A percentile compares a stretch with the other conserved stretches of the same genome.
These are phyloP conservation scores for Syngnathus floridae DNA, from an alignment of 2,113 vertebrate genomes.

Conservation along the genomic window DNA sequence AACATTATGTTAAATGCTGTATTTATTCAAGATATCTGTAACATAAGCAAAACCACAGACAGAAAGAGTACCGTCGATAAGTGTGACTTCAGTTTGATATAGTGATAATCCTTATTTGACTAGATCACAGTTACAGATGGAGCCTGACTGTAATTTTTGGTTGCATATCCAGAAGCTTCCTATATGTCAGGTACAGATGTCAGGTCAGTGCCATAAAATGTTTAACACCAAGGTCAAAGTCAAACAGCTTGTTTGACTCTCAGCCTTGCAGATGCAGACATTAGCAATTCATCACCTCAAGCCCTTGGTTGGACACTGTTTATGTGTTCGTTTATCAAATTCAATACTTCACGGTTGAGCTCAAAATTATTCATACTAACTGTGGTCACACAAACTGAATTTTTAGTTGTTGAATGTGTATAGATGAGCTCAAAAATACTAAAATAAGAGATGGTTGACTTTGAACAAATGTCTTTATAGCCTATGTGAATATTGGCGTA, in stretches of 20 bases:
- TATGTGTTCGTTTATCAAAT: neutral
- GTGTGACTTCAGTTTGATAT: too few species aligned
- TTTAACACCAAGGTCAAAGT: conserved; percentile 4
- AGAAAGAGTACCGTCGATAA: too few species aligned
- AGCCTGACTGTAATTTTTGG: too few species aligned
- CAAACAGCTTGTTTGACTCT: conserved; percentile 5
- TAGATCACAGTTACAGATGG: too few species aligned
- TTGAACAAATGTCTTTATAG: neutral
- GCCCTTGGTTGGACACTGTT: neutral
- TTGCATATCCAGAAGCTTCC: too few species aligned
- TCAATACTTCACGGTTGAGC: neutral
- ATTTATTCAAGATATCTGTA: too few species aligned
- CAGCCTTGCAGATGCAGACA: neutral
- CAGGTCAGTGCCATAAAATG: neutral
- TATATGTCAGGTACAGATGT: neutral
- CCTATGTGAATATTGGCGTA: neutral
- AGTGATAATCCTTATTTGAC: too few species aligned
- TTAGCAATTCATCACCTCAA: conserved; percentile 3
- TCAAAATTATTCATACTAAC: neutral
- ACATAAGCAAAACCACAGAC: too few species aligned
- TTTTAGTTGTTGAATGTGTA: neutral
- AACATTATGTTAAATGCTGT: too few species aligned
- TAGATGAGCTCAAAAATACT: neutral
- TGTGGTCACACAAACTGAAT: neutral
- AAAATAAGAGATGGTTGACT: neutral